Base-by-base conservation (phyloP, 2,113 vertebrate genomes). In the Daphoenositta chrysoptera region DNA sequence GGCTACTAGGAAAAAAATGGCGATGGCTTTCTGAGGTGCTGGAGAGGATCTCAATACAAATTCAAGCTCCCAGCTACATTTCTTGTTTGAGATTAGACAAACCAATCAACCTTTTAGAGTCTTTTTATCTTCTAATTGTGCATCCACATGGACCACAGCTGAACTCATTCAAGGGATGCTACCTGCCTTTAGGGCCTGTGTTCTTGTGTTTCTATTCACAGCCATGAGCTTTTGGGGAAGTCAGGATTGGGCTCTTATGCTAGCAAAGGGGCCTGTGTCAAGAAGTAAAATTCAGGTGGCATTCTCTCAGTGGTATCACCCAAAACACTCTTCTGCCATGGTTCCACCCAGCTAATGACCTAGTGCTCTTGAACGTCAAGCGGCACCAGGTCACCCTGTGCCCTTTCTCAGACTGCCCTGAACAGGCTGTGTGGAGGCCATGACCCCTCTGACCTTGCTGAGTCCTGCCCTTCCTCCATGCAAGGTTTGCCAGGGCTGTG, bases 311-410 rank as follows among this genome's bases (percentile, higher is more conserved):
- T 39, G 24, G 12, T 47, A 42, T 56, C 70, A 72, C 26, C 28
- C 21, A 53, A 64, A 87, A 69, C 60, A 3, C 19, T 20, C 33
- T 56, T 60, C n/a, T 83, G 50, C 20, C 31, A 2, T 27, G 18
- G n/a, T 92, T 70, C 57, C 18, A 51, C 24, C 35, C 47, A 37
- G 51, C 35, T 68, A 27, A 68, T 5, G 4, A 28, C 37, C 23
- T 31, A 8, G 40, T 28, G 12, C 45, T 60, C 40, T 42, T 56
- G 37, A 23, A 45, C 7, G 8, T 37, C 16, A 45, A 17, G 11
- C 0, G 0, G 26, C 28, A 30, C 35, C 65, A 30, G 20, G 39
- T 78, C 5, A 3, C 14, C 27, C 50, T 60, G 31, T 56, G 26
- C 19, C 15, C 39, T 57, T 72, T 61, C 31, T 48, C 63, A 80